Evolutionary conservation across 35 echinoderm and acorn worm genomes (phyloP), one percentile per base, ranked within the genome.

Genomic region (Stichopus chloronotus): DNA sequence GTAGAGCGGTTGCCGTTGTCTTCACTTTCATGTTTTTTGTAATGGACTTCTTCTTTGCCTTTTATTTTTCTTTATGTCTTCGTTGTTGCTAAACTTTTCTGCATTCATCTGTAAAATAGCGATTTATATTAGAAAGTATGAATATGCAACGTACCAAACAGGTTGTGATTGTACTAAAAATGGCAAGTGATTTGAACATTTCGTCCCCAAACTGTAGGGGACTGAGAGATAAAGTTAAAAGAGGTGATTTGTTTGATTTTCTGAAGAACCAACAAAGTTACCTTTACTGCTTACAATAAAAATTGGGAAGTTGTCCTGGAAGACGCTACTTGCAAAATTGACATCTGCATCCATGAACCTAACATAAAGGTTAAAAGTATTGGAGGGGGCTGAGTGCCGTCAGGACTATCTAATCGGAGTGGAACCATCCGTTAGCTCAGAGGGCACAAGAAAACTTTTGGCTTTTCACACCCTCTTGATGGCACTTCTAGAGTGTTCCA

Each of bases 181-280:
- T 74, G 69, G 9, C 69, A 74, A 74, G 9, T 74, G 69, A 74
- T n/a, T n/a, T n/a, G n/a, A n/a, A n/a, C n/a, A n/a, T n/a, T n/a
- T n/a, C n/a, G n/a, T n/a, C n/a, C n/a, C n/a, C n/a, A 4, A 74
- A 74, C 8, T 74, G 69, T 74, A 74, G 69, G 69, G 69, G 69
- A 74, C 69, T 74, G 9, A 14, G 69, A 5, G 69, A 74, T 74
- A 74, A 74, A 74, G 9, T 74, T 74, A 74, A 74, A 74, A 74
- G 69, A 74, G 69, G 69, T 74, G 4, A 74, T 10, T 19, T 74
- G 69, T 74, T 74, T 10, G 69, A 74, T 22, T 74, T 74, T 74
- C 23, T 74, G 69, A 74, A 74, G 69, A 74, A 22, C 69, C 69
- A 74, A 74, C 69, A 74, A 74, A 74, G 69, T 74, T 22, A 74